Percentiles rank a stretch among this genome's conserved stretches.
phyloP scores from a whole-genome alignment of 1,140 invertebrate species.

The Drosophila pruinosa region DNA sequence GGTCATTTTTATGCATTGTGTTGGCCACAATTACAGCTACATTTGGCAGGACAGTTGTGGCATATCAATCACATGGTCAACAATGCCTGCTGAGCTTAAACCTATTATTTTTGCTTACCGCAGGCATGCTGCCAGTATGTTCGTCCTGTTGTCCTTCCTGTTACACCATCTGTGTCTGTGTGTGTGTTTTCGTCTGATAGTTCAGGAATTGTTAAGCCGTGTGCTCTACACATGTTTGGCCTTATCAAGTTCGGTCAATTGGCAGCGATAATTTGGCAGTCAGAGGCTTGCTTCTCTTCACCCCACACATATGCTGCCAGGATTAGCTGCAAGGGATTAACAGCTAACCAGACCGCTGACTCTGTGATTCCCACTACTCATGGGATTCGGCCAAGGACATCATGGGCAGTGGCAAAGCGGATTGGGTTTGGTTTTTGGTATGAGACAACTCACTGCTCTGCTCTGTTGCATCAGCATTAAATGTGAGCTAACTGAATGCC shows the following conservation, averaged over 20 bases:
- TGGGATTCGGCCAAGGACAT: not conserved
- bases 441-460: not conserved
- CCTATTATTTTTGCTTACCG: conserved; percentile 71
- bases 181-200: conserved; percentile 1
- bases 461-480: conserved; percentile 36
- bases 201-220: conserved; percentile 24
- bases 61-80: conserved; percentile 68
- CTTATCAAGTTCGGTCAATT: conserved; percentile 42
- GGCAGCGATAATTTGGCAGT: conserved; percentile 43
- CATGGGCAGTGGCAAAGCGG: not conserved
- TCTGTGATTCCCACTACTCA: not conserved
- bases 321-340: conserved; percentile 43
- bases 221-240: conserved; percentile 37
- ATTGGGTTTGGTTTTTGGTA: not conserved
- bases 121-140: conserved; percentile 18
- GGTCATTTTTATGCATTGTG: conserved; percentile 6
- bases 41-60: conserved; percentile 57
- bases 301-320: conserved; percentile 43
- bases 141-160: not conserved
- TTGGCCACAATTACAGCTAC: conserved; percentile 15
- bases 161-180: not conserved
- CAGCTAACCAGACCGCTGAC: conserved; percentile 40
- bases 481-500: conserved; percentile 31
- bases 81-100: conserved; percentile 46
- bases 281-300: not conserved